Base-by-base conservation (phyloP, 2,113 vertebrate species). In the Anguilla japonica region DNA sequence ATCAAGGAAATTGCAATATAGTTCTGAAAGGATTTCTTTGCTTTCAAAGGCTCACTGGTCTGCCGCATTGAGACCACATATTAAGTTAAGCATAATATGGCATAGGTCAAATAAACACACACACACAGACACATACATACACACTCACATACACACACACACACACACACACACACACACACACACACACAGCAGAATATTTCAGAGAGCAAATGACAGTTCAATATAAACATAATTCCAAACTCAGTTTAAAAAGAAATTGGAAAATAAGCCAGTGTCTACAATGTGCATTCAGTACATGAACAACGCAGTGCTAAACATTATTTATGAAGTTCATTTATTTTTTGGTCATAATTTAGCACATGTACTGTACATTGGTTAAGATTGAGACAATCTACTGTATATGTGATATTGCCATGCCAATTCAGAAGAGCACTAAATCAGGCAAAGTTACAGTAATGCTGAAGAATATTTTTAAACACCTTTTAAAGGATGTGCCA, bases 401-500 rank as follows among this genome's bases (percentile, higher is more conserved):
- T 71, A 71, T 75, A 5, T 34, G n/a, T 7, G 60, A 75, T 9
- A 13, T 34, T 75, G 5, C 15, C 75, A 81, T 22, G 13, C 46
- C 39, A 39, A 29, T 41, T 80, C 50, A 79, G 71, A 83, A 82
- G 75, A 46, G 63, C 63, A 82, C 85, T 83, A 89, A 89, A 91
- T 86, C 89, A 89, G 87, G 86, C 90, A 87, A 89, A 91, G 89
- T 90, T 93, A 34, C 34, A 34, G 34, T 34, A 94, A 95, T 91
- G 88, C 89, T 91, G 86, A 90, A 88, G 80, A 86, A 91, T 89
- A 89, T 89, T 89, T 91, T 92, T 92, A 93, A 92, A 91, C 91
- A 95, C 91, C 87, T 93, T 95, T 94, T 94, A 92, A 94, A 87
- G 91, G 93, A 94, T 94, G 95, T 95, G 93, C 83, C 57, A 91